Base-by-base conservation (phyloP, 2,797 vertebrate genomes). In the Brachyrhaphis roseni region DNA sequence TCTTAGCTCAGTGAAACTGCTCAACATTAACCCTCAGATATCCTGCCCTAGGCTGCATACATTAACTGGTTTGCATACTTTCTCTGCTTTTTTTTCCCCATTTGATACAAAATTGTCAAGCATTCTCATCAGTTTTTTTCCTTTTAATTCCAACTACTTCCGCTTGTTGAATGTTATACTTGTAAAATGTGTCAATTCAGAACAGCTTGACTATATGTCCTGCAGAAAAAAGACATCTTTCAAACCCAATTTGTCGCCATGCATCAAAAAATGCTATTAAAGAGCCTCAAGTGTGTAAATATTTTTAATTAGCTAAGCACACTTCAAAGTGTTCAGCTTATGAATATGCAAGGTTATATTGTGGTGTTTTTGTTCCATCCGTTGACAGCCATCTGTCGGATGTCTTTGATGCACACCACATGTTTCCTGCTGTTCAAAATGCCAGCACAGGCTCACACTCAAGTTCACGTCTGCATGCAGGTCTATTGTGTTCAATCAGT, bases 281-380 rank as follows among this genome's bases (percentile, higher is more conserved):
- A 88, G 77, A 74, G 78, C 84, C 88, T 86, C 0, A 2, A 89
- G 81, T 93, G 93, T 94, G 92, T 91, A 91, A 94, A 93, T 95
- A 92, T 80, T 82, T 87, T 90, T 83, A 89, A 95, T 95, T 92
- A 92, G 90, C 91, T 92, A 93, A 94, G 91, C 82, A 10, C 78
- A 95, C 94, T 94, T 96, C 94, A 96, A 95, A 96, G 94, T 81
- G 66, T 84, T 84, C 16, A 53, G 53, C 84, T 92, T 82, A 95
- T 96, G 90, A 95, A 96, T 96, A 96, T 96, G 88, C 90, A 91
- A 72, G 11, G 34, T 87, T 80, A 72, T 77, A 88, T 92, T 91
- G 86, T 90, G 55, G 72, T 86, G 80, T 84, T 64, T 74, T 86
- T 78, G 89, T 84, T 76, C 39, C n/a, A 43, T 71, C 74, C 5